Percentiles rank a stretch among this genome's conserved stretches.
Evolutionary conservation across 1,140 invertebrate species (phyloP).

Genomic region (Aphaenogaster rudis): DNA sequence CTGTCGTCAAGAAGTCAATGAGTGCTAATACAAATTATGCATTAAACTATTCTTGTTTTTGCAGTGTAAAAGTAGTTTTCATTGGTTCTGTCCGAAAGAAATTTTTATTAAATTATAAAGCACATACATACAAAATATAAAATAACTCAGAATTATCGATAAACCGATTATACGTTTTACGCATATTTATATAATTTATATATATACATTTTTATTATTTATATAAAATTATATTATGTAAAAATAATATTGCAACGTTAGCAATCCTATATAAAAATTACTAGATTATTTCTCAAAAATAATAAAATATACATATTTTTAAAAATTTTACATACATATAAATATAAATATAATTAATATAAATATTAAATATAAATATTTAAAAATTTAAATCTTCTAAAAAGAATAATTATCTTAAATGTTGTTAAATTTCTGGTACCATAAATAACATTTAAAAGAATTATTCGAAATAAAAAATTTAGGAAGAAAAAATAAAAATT

Average conservation of each 20-base stretch:
- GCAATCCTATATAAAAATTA: background rate
- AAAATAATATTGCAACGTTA: background rate
- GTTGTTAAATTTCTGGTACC: background rate
- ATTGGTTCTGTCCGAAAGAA: background rate
- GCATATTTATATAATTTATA: background rate
- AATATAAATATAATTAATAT: too few species aligned
- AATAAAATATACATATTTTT: background rate
- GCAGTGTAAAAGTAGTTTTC: background rate
- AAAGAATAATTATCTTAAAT: background rate
- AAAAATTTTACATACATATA: background rate
- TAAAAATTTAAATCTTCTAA: background rate
- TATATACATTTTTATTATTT: background rate
- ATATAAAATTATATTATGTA: too few species aligned
- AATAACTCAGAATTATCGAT: background rate
- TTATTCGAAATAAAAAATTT: background rate
- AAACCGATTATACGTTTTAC: background rate
- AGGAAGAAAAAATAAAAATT: background rate
- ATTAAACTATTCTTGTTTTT: background rate
- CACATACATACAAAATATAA: background rate
- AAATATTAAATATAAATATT: too few species aligned
- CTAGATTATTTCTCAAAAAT: background rate
- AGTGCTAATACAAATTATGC: background rate
- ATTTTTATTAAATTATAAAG: slow-evolving; percentile 28
- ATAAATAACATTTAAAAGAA: background rate
- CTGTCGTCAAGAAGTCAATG: slow-evolving; percentile 8